Evolutionary conservation across 2,888 invertebrate genomes (phyloP).

Genomic region (Isoperla grammatica): DNA sequence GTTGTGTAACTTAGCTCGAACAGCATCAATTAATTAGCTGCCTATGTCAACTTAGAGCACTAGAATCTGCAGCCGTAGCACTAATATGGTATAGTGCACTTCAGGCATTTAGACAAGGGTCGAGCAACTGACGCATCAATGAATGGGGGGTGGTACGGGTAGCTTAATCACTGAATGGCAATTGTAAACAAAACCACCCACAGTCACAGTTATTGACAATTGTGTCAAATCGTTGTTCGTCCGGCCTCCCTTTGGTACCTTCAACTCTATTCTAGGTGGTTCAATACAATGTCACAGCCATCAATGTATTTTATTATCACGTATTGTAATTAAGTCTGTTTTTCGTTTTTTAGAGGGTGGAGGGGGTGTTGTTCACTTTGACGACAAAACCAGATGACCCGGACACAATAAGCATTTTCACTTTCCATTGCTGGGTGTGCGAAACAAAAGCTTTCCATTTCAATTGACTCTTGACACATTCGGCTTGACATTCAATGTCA

Average conservation of each 20-base stretch:
- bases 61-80: too few species aligned
- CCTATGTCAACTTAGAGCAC: too few species aligned
- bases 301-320: conserved; percentile 3
- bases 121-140: too few species aligned
- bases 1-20: too few species aligned
- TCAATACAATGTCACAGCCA: neutral
- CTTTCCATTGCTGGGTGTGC: neutral
- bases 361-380: conserved; percentile 2
- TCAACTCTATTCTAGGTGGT: neutral
- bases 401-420: conserved; percentile 2
- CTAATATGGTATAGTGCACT: too few species aligned
- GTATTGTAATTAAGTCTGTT: conserved; percentile 12
- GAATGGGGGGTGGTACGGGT: too few species aligned
- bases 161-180: too few species aligned
- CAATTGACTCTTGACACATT: neutral
- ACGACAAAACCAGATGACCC: conserved; percentile 8
- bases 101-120: too few species aligned
- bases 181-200: too few species aligned
- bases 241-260: neutral
- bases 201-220: too few species aligned
- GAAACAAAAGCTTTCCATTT: conserved; percentile 24
- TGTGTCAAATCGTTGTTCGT: too few species aligned
- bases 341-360: neutral
- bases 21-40: too few species aligned
- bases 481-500: neutral